Percentiles rank a stretch among this genome's conserved stretches.
phyloP scores from a whole-genome alignment of 2,797 vertebrate species.

The Pagetopsis macropterus region DNA sequence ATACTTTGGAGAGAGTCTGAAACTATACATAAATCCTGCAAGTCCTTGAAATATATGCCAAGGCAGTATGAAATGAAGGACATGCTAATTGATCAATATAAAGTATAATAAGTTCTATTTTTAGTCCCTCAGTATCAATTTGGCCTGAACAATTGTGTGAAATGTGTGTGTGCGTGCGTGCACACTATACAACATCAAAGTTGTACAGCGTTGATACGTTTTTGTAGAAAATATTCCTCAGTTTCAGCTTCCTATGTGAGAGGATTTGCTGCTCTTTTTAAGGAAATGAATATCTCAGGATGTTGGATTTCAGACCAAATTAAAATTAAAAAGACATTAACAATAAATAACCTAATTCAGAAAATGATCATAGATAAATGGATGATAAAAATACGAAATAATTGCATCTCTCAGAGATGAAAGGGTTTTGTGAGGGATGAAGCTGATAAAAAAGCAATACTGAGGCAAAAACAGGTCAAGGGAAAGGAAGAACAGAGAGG shows the following conservation, averaged over 20 bases:
- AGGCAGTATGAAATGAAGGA: neutral
- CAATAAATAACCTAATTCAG: neutral
- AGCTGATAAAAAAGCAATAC: neutral
- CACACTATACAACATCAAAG: neutral
- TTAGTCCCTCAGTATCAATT: neutral
- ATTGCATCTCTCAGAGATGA: neutral
- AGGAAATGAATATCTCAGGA: neutral
- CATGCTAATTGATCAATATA: neutral
- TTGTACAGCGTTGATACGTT: neutral
- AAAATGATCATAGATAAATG: neutral
- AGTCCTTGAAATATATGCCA: conserved; percentile 1
- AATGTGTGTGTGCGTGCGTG: neutral
- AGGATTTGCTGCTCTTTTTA: neutral
- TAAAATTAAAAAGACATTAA: neutral
- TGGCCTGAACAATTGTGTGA: too few relatives aligned
- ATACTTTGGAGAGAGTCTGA: neutral
- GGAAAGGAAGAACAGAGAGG: conserved; percentile 7
- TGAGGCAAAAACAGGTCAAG: conserved; percentile 4
- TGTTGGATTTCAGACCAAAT: neutral
- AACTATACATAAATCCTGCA: neutral
- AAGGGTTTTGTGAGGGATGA: neutral
- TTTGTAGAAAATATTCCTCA: neutral
- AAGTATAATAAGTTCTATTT: neutral
- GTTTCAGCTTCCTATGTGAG: neutral
- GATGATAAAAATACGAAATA: neutral